Base-by-base conservation (phyloP, 2,113 vertebrate genomes). In the Archilochus colubris region DNA sequence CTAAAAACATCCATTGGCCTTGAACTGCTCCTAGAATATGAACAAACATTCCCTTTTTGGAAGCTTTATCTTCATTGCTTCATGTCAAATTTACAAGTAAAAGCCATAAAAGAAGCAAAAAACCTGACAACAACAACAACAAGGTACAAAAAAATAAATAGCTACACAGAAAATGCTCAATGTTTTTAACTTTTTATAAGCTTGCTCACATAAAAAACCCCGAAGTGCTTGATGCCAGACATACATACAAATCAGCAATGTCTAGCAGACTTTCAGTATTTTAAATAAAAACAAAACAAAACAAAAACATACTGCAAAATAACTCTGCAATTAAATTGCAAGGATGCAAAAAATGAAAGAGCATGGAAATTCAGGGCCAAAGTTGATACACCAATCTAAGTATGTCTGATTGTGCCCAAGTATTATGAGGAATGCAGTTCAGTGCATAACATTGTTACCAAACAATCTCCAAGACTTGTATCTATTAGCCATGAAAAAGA, bases 241-340 rank as follows among this genome's bases (percentile, higher is more conserved):
- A 85, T 57, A 75, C 18, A 36, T 22, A 76, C 46, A 88, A 85
- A 90, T 88, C 88, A 93, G 53, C 36, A 78, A 73, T 0, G 6
- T 33, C 68, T 64, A 91, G 53, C 28, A 88, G 66, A 85, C 33
- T 0, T 79, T 91, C 72, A 77, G 4, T 69, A 81, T 83, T 94
- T 94, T 64, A 91, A 89, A 82, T 89, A 91, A 88, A 88, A 87
- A 91, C 79, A 15, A 78, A 38, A 59, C 76, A 88, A 86, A 76
- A 88, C 7, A 88, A 86, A 76, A 88, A 7, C 40, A 40, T 10
- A 40, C 40, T 10, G 11, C 40, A 40, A 40, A 40, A 40, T 40
- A 40, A 40, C 40, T 40, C 36, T 66, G 36, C 22, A 68, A 84
- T 70, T 84, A 92, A 86, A 91, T 43, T 70, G 6, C 79, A 57